Conservation (phyloP, 2,888 invertebrate genomes). For the Megaustenia siamemsis region DNA sequence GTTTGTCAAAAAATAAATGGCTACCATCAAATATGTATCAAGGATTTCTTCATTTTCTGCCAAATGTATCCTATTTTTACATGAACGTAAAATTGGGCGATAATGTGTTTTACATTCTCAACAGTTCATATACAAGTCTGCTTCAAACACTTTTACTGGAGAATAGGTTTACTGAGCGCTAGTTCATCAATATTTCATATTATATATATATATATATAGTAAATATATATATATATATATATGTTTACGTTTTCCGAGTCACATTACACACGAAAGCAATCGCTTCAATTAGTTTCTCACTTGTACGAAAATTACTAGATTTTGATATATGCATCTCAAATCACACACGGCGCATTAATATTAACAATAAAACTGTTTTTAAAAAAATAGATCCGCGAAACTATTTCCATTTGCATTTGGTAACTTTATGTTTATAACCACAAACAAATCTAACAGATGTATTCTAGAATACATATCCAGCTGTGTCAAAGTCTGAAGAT, state of each 20-base stretch:
- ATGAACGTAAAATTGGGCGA: background rate
- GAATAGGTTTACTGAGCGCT: background rate
- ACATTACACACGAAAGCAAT: background rate
- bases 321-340: background rate
- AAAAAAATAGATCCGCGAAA: no score
- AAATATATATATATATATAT: no score
- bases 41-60: no score
- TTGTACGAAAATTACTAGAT: background rate
- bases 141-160: background rate
- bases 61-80: no score
- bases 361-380: conserved; percentile 2
- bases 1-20: no score
- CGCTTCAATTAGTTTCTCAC: background rate
- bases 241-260: background rate
- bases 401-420: background rate
- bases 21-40: no score
- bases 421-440: background rate
- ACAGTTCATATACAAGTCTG: background rate
- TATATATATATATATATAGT: no score
- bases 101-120: background rate
- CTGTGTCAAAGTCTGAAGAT: background rate
- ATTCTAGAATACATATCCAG: background rate
- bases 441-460: background rate
- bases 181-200: background rate
- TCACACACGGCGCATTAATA: background rate